Evolutionary conservation across 2,113 vertebrate species (phyloP), one percentile per base, ranked within the genome.

Genomic region (Dipodomys stephensi): DNA sequence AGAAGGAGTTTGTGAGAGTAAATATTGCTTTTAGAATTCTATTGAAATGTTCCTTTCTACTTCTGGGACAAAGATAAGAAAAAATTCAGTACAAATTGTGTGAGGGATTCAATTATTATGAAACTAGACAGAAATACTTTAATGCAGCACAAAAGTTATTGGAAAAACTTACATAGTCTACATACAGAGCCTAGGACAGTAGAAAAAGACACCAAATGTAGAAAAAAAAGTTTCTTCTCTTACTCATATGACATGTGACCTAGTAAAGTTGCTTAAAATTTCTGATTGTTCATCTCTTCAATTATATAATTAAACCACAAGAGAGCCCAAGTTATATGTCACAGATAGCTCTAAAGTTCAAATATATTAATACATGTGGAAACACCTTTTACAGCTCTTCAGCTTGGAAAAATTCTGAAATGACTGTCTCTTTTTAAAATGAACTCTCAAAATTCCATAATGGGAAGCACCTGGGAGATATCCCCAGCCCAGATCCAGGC

Each of bases 21-120:
- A 94, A 94, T 92, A 87, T 76, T 95, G 22, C 77, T 78, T 65
- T 95, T 68, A 92, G 53, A 92, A 94, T 85, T 69, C 83, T 92
- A 82, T 91, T 84, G 64, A 85, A 93, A 93, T 92, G 32, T 90
- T 89, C 6, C 46, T 2, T 73, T 96, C 44, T 84, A 44, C 60
- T 69, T 62, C 53, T 88, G 46, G 62, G 71, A 90, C 62, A 93
- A 80, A 92, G 76, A 86, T 22, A 32, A 91, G 84, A 73, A 92
- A 64, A 30, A 93, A 78, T 49, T 89, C 71, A 44, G 82, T 74
- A 91, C 18, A 69, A 69, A 91, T 88, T 62, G 6, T 92, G 4
- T 76, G 35, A 84, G 11, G 8, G 20, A 79, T 79, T 87, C 28
- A 39, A n/a, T 93, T 94, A 84, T 72, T 91, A 80, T 82, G 87